Evolutionary conservation across 2,888 invertebrate genomes (phyloP).

Genomic region (Spatulosminthurus flaviceps): DNA sequence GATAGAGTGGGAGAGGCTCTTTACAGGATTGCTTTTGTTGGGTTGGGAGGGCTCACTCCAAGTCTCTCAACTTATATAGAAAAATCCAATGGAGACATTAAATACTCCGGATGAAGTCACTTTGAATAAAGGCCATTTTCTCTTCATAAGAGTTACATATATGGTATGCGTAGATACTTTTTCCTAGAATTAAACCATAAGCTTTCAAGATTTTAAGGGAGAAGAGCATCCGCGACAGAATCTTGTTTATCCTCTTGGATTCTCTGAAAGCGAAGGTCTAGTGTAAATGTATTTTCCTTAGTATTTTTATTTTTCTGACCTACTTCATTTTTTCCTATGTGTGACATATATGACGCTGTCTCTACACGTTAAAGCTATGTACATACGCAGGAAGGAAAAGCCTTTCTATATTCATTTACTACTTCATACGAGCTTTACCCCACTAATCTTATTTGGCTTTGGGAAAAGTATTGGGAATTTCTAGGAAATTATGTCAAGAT

Average conservation of each 20-base stretch:
- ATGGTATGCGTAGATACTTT: no score
- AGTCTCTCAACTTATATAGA: neutral
- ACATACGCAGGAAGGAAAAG: neutral
- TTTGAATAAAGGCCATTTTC: conserved; percentile 7
- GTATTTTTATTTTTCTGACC: neutral
- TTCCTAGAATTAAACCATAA: neutral
- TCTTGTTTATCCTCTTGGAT: neutral
- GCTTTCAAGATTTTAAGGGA: neutral
- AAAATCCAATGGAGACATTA: neutral
- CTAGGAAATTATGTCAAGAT: no score
- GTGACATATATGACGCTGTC: neutral
- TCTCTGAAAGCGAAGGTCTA: no score
- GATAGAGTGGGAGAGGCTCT: neutral
- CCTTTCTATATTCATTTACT: neutral
- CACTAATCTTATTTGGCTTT: no score
- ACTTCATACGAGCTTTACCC: no score
- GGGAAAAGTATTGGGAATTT: no score
- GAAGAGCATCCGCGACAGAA: neutral
- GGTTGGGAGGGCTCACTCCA: no score
- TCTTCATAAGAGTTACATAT: conserved; percentile 9
- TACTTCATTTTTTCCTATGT: neutral
- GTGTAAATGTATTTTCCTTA: neutral
- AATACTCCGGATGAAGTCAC: neutral
- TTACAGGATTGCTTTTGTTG: no score
- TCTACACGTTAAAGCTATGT: no score